Evolutionary conservation across 2,888 invertebrate species (phyloP), one percentile per base, ranked within the genome.

Genomic region (Epinotia ramella): DNA sequence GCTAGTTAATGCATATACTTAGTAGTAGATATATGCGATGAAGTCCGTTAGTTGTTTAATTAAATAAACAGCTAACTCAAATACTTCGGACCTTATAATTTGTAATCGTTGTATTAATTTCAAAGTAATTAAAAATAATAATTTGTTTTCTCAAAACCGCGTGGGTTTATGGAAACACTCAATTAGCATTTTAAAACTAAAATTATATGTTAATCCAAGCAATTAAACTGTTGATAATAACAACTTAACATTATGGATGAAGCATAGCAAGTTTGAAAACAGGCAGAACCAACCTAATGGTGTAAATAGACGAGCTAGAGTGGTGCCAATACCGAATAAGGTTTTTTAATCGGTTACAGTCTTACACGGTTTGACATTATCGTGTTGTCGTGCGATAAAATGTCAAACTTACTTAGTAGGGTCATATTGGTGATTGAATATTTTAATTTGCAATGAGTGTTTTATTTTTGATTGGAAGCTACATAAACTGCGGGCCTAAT

Each of bases 301-400:
- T 85, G 88, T 84, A 87, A 89, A 87, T 86, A 86, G 81, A 80
- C 81, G 80, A 81, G 86, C 56, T 71, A 75, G 75, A 40, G 75
- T 6, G 53, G 75, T 18, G 5, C 65, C 44, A n/a, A 44, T 44
- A 20, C 16, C 44, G 57, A 68, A 9, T 53, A 28, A 20, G 24
- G 3, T 40, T 18, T n/a, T n/a, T 20, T 1, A 66, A 18, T 67
- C 67, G 53, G 33, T 5, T 6, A 33, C 7, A 6, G 6, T 33
- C 33, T 5, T 33, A n/a, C n/a, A n/a, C 33, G 33, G 33, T 33
- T 33, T 33, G 7, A 33, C 33, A 33, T 6, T 33, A 33, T 33
- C 33, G 33, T 33, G 6, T 0, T 33, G 5, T 33, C 6, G 5
- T 33, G 6, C 33, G 33, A 33, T 7, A 20, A 20, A 33, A 6